Base-by-base conservation (phyloP, 2,113 vertebrate genomes). In the Nannospalax galili region DNA sequence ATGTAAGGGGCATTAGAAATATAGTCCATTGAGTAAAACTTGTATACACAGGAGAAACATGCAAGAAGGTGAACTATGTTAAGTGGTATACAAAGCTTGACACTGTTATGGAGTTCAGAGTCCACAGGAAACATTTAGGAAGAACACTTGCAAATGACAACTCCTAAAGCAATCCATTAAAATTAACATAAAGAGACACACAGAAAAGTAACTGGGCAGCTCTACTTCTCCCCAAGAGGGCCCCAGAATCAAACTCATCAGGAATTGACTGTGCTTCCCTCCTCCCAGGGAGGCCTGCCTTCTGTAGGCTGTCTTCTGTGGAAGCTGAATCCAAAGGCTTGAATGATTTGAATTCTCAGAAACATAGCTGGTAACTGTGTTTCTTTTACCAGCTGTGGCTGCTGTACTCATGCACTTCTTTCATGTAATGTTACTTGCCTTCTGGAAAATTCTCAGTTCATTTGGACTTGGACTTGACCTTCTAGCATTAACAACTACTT, bases 401-500 rank as follows among this genome's bases (percentile, higher is more conserved):
- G 52, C 52, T 85, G n/a, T 48, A 28, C 93, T 77, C 80, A 87
- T 88, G 32, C 35, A 75, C 48, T 94, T 92, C 78, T 93, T 91
- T 92, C 69, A 65, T 17, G 72, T 35, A 88, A 58, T 28, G 85
- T 42, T 75, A 60, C 22, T 95, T 15, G 87, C 94, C n/a, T 94
- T 93, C 72, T 84, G 79, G 84, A 80, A 96, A 95, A 56, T 72
- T 72, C 88, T 74, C 30, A 35, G 52, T 85, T 93, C 58, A 48
- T 93, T 94, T 26, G 64, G 48, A 56, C 35, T 93, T 60, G 92
- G 24, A 93, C 26, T 42, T 88, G 45, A 58, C 65, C 40, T 94
- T 40, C 42, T 70, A 93, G 84, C 60, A 94, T 42, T 94, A 81
- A 92, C 95, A 88, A 94, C 64, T 73, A 65, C 37, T 79, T 82